Conservation (phyloP, 2,113 vertebrate species). For the Zingel zingel region DNA sequence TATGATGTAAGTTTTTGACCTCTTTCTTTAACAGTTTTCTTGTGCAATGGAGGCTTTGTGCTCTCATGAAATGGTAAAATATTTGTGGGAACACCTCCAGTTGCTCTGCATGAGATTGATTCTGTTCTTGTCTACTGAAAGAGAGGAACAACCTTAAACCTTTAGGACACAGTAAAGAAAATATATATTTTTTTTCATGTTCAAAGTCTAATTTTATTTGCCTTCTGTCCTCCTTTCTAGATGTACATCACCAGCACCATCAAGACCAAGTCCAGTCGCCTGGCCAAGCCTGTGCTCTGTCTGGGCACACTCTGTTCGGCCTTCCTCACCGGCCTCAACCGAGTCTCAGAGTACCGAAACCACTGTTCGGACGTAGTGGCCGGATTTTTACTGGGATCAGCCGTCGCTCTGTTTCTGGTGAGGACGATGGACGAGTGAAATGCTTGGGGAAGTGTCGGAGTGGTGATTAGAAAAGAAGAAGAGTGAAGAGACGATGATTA, state of each 20-base stretch:
- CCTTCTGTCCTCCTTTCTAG: conserved; percentile 76
- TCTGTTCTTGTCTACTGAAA: conserved; percentile 12
- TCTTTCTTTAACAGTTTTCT: conserved; percentile 18
- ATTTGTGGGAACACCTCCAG: conserved; percentile 9
- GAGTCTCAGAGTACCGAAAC: conserved; percentile 97
- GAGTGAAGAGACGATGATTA: neutral
- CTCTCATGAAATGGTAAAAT: conserved; percentile 26
- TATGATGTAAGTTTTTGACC: conserved; percentile 57
- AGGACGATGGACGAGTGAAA: conserved; percentile 45
- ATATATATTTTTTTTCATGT: neutral
- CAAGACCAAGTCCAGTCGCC: conserved; percentile 96
- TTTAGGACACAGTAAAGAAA: neutral
- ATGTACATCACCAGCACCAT: conserved; percentile 99
- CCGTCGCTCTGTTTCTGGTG: conserved; percentile 96
- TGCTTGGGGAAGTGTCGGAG: neutral
- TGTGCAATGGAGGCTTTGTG: conserved; percentile 1
- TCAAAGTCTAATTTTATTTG: neutral
- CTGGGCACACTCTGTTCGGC: conserved; percentile 95
- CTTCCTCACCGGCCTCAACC: conserved; percentile 95
- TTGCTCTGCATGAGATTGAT: neutral
- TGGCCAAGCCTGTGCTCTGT: conserved; percentile 97
- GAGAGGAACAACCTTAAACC: neutral
- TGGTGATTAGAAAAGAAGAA: neutral
- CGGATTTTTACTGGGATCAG: conserved; percentile 94
- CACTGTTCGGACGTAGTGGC: conserved; percentile 97